phyloP scores from a whole-genome alignment of 2,888 invertebrate genomes.

The Neoitamus cyanurus region DNA sequence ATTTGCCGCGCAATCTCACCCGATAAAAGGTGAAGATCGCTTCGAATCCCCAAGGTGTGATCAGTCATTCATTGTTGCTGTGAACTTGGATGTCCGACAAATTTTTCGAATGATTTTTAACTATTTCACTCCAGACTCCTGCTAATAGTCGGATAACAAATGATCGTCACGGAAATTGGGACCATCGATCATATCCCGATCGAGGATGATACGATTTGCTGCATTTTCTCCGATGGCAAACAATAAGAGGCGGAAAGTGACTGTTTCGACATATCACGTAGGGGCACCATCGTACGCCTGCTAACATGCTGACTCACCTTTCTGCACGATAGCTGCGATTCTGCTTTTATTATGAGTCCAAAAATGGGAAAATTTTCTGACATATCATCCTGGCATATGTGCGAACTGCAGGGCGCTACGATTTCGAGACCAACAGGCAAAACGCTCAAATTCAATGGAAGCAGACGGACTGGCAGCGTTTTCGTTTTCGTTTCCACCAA shows the following conservation, averaged over 20 bases:
- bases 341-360: neutral
- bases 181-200: conserved; percentile 49
- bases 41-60: conserved; percentile 49
- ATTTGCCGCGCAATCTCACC: neutral
- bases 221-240: neutral
- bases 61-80: conserved; percentile 43
- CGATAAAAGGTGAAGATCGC: neutral
- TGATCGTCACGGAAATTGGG: conserved; percentile 45
- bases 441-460: neutral
- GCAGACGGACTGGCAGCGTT: neutral
- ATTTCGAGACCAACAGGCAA: neutral
- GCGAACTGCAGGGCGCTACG: neutral
- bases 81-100: neutral
- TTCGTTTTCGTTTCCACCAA: conserved; percentile 48
- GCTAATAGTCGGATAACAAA: conserved; percentile 48
- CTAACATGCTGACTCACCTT: conserved; percentile 12
- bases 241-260: conserved; percentile 5
- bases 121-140: neutral
- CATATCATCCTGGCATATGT: conserved; percentile 18
- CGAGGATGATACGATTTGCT: conserved; percentile 44
- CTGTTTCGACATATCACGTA: conserved; percentile 44
- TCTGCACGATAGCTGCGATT: conserved; percentile 9
- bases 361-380: conserved; percentile 27
- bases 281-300: neutral
- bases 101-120: conserved; percentile 27